Base-by-base conservation (phyloP, 2,888 invertebrate species). In the Protula sp. region DNA sequence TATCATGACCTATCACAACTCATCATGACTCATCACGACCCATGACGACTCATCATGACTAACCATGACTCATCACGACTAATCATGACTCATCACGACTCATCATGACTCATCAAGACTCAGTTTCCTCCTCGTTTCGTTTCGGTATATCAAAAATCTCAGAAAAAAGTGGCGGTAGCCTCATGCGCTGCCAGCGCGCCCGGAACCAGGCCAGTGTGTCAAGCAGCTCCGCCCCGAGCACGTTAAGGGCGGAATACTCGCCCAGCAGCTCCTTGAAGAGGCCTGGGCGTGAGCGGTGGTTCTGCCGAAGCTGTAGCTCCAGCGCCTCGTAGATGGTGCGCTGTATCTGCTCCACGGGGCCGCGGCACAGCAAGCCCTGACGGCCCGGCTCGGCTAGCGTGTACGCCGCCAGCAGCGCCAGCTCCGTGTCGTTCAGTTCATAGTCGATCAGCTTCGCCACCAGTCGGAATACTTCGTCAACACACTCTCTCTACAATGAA, bases 101-200 rank as follows among this genome's bases (percentile, higher is more conserved):
- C 19, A 9, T 9, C 45, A 14, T 9, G 19, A 14, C 45, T 38
- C 45, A 38, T 38, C 45, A 19, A 9, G 9, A 9, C 45, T 19
- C 45, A 19, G 9, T 19, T 19, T 24, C 24, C n/a, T 63, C 63
- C 22, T 55, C 65, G 14, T 68, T 64, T 2, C 45, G 24, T 45
- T 65, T 64, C 19, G 66, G 63, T 22, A 97, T 94, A 86, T 97
- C 95, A 83, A 94, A 97, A 73, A 95, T 93, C 83, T 97, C 97
- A 38, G 94, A 90, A 83, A 94, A 97, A 58, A 97, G 86, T 2
- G 94, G 93, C 53, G 95, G 95, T 72, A 95, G 85, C 63, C 77
- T 77, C 65, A 89, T 85, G 61, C 87, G 86, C 28, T 74, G 72
- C 94, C 94, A 94, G 73, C 88, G 86, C 47, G 70, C 59, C 70